These are phyloP conservation scores for Melikaiella ostensackeni DNA, from an alignment of 2,888 invertebrate genomes.

Conservation along the genomic window DNA sequence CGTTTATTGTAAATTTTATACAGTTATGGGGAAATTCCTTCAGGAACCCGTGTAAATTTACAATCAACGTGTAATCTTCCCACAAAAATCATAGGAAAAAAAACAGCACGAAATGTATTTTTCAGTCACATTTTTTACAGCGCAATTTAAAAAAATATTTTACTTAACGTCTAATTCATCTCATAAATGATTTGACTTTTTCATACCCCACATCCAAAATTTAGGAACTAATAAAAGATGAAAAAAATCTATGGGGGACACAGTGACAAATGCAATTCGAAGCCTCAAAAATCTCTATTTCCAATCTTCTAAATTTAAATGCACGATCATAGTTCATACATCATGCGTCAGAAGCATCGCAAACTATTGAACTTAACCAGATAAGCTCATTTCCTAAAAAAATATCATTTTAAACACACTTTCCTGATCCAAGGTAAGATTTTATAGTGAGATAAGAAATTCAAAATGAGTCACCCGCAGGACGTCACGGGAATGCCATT, in stretches of 20 bases:
- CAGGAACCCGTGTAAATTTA: too few relatives aligned
- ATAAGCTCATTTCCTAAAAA: not conserved
- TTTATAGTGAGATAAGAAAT: not conserved
- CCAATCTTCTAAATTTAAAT: not conserved
- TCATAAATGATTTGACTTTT: not conserved
- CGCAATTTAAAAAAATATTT: too few relatives aligned
- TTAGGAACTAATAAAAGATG: not conserved
- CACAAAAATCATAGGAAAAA: too few relatives aligned
- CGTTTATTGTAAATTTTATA: too few relatives aligned
- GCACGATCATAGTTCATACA: not conserved
- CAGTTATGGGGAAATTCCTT: too few relatives aligned
- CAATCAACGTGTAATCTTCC: too few relatives aligned
- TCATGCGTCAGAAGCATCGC: not conserved
- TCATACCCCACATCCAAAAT: not conserved
- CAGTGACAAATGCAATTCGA: not conserved
- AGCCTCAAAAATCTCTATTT: not conserved
- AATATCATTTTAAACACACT: not conserved
- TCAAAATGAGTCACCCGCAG: not conserved
- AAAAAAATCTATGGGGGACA: not conserved
- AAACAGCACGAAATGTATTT: too few relatives aligned
- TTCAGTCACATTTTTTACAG: too few relatives aligned
- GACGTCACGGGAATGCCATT: not conserved
- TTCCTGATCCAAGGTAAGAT: not conserved
- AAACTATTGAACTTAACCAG: not conserved
- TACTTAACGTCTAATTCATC: not conserved